Percentiles rank a stretch among this genome's conserved stretches.
Conservation (phyloP, 2,888 invertebrate species). For the Folsomia candida region DNA sequence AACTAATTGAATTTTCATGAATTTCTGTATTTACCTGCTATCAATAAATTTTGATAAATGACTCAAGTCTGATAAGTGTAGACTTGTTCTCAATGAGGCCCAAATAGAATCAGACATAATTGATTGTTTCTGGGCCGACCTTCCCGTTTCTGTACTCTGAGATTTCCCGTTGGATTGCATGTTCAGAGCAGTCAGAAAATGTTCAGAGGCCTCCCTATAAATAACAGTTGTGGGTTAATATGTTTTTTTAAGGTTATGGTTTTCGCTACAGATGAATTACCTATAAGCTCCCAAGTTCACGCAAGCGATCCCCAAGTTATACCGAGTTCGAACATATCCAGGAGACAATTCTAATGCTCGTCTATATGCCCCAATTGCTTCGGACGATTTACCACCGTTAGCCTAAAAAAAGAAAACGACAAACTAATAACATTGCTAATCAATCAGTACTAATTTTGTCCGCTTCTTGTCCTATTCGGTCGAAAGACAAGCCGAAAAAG, state of each 20-base stretch:
- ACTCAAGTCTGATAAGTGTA: constrained; percentile 68
- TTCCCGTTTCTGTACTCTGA: constrained; percentile 53
- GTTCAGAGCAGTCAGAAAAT: constrained; percentile 87
- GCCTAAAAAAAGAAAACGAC: too few species aligned
- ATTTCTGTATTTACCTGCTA: constrained; percentile 54
- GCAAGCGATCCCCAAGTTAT: constrained; percentile 96
- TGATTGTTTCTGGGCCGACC: constrained; percentile 51
- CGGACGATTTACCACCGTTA: constrained; percentile 89
- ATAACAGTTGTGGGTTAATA: background rate
- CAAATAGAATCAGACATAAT: constrained; percentile 89
- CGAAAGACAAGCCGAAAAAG: too few species aligned
- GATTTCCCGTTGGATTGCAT: constrained; percentile 75
- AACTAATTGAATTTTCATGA: background rate
- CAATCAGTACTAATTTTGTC: too few species aligned
- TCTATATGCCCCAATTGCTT: constrained; percentile 94
- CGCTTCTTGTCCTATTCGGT: too few species aligned
- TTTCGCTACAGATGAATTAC: constrained; percentile 53
- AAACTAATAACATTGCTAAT: too few species aligned
- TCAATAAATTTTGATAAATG: constrained; percentile 61
- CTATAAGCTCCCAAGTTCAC: constrained; percentile 88
- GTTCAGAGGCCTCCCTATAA: constrained; percentile 86
- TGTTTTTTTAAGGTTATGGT: background rate
- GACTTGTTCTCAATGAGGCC: constrained; percentile 85
- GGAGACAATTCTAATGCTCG: constrained; percentile 86
- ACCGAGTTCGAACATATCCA: constrained; percentile 93